A percentile compares a stretch with the other conserved stretches of the same genome.
These are phyloP conservation scores for Isoperla grammatica DNA, from an alignment of 2,888 invertebrate genomes.

Conservation along the genomic window DNA sequence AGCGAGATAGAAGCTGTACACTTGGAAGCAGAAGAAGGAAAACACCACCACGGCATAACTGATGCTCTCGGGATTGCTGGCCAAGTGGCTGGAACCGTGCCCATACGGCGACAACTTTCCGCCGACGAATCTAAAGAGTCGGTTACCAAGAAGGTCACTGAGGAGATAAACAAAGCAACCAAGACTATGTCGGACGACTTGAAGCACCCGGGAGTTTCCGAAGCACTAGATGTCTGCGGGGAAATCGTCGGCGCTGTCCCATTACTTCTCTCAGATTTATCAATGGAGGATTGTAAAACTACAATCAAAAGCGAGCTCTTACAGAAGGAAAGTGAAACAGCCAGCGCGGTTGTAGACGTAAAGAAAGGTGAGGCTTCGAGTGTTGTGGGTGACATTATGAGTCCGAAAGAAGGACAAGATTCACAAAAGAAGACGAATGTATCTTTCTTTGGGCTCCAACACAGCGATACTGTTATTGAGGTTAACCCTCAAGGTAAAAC, in stretches of 20 bases:
- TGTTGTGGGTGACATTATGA: background rate
- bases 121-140: background rate
- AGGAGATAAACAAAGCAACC: background rate
- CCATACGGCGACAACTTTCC: background rate
- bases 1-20: too few relatives aligned
- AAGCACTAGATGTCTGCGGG: background rate
- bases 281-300: background rate
- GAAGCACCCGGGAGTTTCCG: constrained; percentile 8
- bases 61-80: constrained; percentile 7
- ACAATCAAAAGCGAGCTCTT: too few relatives aligned
- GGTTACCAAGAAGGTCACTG: too few relatives aligned
- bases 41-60: background rate
- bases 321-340: too few relatives aligned
- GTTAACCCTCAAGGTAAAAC: background rate
- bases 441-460: constrained; percentile 21
- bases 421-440: constrained; percentile 16
- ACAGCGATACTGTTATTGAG: constrained; percentile 13
- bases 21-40: too few relatives aligned
- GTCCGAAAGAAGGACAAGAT: background rate
- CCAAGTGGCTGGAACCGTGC: background rate
- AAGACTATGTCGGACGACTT: background rate
- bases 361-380: constrained; percentile 8
- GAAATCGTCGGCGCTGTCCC: background rate
- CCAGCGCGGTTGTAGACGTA: background rate
- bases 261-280: background rate